Conservation (phyloP, 1,140 invertebrate species). For the Nymphalis io region DNA sequence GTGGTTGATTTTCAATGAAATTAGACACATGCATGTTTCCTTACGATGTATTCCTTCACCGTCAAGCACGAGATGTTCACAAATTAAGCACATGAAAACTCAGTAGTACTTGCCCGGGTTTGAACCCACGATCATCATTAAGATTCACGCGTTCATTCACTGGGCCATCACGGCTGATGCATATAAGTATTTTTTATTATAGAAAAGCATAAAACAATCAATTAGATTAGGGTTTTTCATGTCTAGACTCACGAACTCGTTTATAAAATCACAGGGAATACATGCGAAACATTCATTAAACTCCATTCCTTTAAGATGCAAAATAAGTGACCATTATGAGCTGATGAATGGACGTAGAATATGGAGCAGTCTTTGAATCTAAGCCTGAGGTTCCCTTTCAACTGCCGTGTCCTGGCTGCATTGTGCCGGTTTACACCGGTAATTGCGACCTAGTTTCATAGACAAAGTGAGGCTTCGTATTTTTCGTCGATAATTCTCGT, state of each 20-base stretch:
- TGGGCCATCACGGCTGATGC: too few species aligned
- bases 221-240: too few species aligned
- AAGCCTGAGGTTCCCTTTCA: slow-evolving; percentile 23
- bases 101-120: too few species aligned
- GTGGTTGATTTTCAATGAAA: too few species aligned
- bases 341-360: slow-evolving; percentile 8
- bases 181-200: too few species aligned
- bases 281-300: neutral
- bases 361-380: slow-evolving; percentile 11
- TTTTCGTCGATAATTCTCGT: slow-evolving; percentile 29
- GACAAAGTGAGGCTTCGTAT: slow-evolving; percentile 1
- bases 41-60: too few species aligned
- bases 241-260: neutral
- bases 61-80: too few species aligned
- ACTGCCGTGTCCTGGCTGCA: slow-evolving; percentile 28
- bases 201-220: too few species aligned
- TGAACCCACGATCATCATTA: too few species aligned
- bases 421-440: slow-evolving; percentile 30
- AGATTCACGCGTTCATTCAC: too few species aligned
- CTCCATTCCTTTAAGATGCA: neutral
- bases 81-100: too few species aligned
- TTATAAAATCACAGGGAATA: neutral
- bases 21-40: too few species aligned
- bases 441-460: slow-evolving; percentile 35
- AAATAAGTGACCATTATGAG: slow-evolving; percentile 9